phyloP scores from a whole-genome alignment of 2,888 invertebrate species.

The Pseudococcus longispinus region DNA sequence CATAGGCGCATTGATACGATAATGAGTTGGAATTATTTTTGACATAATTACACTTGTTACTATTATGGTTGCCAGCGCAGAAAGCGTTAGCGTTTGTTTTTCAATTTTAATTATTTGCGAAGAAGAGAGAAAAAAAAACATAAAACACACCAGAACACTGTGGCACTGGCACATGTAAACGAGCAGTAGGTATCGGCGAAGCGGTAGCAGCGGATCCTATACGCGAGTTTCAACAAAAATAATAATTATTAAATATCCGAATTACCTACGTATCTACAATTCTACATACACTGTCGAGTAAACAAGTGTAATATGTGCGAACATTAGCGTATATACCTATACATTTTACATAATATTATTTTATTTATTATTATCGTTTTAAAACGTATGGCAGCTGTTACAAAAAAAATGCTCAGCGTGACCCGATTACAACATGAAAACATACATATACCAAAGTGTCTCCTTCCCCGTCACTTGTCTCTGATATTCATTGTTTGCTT shows the following conservation, averaged over 20 bases:
- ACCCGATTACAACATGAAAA: slow-evolving; percentile 49
- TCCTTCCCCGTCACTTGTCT: slow-evolving; percentile 51
- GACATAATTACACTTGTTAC: slow-evolving; percentile 17
- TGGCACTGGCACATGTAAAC: neutral
- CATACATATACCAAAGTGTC: slow-evolving; percentile 42
- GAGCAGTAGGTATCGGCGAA: neutral
- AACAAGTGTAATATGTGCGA: neutral
- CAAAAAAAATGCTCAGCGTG: slow-evolving; percentile 46
- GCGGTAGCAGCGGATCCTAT: neutral
- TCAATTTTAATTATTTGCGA: slow-evolving; percentile 22
- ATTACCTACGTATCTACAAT: neutral
- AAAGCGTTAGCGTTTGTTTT: slow-evolving; percentile 2
- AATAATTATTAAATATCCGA: slow-evolving; percentile 12
- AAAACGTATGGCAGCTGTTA: slow-evolving; percentile 46
- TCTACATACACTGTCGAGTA: neutral
- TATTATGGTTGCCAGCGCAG: neutral
- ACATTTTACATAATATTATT: slow-evolving; percentile 43
- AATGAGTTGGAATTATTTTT: neutral
- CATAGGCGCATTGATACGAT: slow-evolving; percentile 4
- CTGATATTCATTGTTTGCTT: slow-evolving; percentile 51
- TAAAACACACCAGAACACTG: neutral
- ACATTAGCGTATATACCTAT: neutral
- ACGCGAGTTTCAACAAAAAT: neutral
- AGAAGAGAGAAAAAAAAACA: neutral
- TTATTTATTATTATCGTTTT: slow-evolving; percentile 44